Evolutionary conservation across 2,113 vertebrate species (phyloP).

Genomic region (Syngnathus floridae): DNA sequence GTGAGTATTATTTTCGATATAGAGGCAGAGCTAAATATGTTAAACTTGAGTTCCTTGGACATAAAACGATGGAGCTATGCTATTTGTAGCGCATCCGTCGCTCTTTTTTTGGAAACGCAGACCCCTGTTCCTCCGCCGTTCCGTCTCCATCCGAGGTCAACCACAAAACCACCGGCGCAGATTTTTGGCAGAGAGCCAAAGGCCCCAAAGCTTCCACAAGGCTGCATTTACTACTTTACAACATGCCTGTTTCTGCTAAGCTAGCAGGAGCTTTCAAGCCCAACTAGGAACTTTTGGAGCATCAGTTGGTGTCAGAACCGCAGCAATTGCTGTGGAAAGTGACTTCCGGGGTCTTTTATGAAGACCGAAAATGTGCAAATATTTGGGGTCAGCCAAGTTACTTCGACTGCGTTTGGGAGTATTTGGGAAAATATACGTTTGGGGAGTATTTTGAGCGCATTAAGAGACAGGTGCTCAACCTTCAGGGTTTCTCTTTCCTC

Average conservation of each 20-base stretch:
- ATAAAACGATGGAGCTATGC: too few species aligned
- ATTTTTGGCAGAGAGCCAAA: constrained; percentile 11
- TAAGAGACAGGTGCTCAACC: constrained; percentile 25
- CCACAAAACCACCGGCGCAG: constrained; percentile 2
- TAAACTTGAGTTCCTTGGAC: too few species aligned
- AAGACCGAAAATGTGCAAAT: too few species aligned
- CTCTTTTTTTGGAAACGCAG: neutral
- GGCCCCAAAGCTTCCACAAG: neutral
- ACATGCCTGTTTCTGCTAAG: neutral
- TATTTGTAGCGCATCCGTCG: neutral
- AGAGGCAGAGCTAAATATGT: too few species aligned
- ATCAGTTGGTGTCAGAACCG: too few species aligned
- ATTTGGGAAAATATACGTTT: too few species aligned
- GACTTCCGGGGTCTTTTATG: too few species aligned
- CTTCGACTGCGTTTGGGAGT: too few species aligned
- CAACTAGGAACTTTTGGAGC: neutral
- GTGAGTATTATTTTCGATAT: too few species aligned
- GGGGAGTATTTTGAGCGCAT: neutral
- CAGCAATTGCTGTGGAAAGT: too few species aligned
- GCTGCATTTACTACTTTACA: constrained; percentile 11
- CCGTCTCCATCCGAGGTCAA: constrained; percentile 1
- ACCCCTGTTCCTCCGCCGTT: neutral
- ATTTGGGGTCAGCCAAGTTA: too few species aligned
- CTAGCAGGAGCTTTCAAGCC: neutral
- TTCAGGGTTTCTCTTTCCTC: constrained; percentile 7